phyloP scores from a whole-genome alignment of 2,888 invertebrate genomes.

The Spodoptera exigua region DNA sequence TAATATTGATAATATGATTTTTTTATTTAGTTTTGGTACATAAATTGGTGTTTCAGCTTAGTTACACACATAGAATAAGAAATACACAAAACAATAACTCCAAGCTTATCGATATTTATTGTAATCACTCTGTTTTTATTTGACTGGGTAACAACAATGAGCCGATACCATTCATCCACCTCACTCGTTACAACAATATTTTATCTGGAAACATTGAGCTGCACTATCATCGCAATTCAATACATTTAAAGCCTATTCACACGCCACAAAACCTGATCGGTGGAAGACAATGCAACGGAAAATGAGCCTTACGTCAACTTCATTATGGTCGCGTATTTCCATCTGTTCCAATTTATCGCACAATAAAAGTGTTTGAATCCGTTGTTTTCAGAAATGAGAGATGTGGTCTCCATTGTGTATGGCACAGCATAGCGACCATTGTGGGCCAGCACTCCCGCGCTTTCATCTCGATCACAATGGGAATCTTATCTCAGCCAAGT shows the following conservation, averaged over 20 bases:
- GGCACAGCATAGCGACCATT: slow-evolving; percentile 47
- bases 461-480: slow-evolving; percentile 79
- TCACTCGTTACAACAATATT: slow-evolving; percentile 39
- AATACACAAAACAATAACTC: neutral
- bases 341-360: slow-evolving; percentile 83
- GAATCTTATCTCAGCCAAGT: slow-evolving; percentile 78
- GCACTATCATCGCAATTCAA: slow-evolving; percentile 45
- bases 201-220: slow-evolving; percentile 41
- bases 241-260: slow-evolving; percentile 49
- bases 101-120: slow-evolving; percentile 1
- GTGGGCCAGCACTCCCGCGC: slow-evolving; percentile 64
- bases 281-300: slow-evolving; percentile 55
- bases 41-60: neutral
- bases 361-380: slow-evolving; percentile 82
- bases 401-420: slow-evolving; percentile 81
- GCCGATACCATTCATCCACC: slow-evolving; percentile 7
- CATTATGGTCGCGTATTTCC: slow-evolving; percentile 72
- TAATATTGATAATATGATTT: slow-evolving; percentile 4
- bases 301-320: slow-evolving; percentile 60
- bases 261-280: slow-evolving; percentile 26
- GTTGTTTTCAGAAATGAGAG: slow-evolving; percentile 82
- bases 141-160: slow-evolving; percentile 23
- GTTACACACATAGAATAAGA: no score
- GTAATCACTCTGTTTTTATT: slow-evolving; percentile 11
- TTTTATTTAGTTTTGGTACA: neutral